Percentiles rank a stretch among this genome's conserved stretches.
phyloP scores from a whole-genome alignment of 2,888 invertebrate species.

The Mechanitis mazaeus region DNA sequence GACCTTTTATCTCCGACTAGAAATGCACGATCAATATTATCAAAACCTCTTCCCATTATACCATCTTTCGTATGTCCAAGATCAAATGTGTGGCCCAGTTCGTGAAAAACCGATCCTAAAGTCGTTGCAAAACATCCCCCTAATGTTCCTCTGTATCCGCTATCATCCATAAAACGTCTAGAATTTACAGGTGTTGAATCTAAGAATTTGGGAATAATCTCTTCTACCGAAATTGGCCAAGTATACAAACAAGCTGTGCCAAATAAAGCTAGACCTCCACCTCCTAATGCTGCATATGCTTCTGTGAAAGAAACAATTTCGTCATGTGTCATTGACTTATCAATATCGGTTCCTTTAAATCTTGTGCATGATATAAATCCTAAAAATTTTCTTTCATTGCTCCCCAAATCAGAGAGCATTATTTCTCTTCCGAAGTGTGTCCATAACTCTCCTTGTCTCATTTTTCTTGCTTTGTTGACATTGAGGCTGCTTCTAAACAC shows the following conservation, averaged over 20 bases:
- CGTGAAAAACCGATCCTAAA: conserved; percentile 93
- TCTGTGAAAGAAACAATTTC: conserved; percentile 82
- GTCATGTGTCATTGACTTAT: conserved; percentile 80
- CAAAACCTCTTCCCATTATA: conserved; percentile 95
- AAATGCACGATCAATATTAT: conserved; percentile 87
- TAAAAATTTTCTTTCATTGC: conserved; percentile 87
- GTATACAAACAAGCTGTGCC: conserved; percentile 93
- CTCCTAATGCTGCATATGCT: conserved; percentile 93
- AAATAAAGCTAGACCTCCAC: conserved; percentile 93
- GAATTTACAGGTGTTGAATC: conserved; percentile 81
- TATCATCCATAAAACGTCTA: conserved; percentile 89
- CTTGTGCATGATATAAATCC: conserved; percentile 92
- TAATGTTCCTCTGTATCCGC: conserved; percentile 90
- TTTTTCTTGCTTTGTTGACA: conserved; percentile 81
- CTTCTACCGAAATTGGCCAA: conserved; percentile 86
- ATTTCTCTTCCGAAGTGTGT: conserved; percentile 89
- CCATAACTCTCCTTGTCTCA: conserved; percentile 90
- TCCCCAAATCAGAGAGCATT: conserved; percentile 81
- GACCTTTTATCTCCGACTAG: conserved; percentile 76
- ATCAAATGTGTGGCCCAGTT: conserved; percentile 95
- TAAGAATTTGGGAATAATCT: conserved; percentile 77
- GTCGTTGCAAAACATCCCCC: conserved; percentile 94
- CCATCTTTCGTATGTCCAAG: conserved; percentile 93
- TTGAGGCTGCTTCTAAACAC: conserved; percentile 84
- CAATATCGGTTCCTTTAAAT: conserved; percentile 80